Evolutionary conservation across 2,113 vertebrate genomes (phyloP), one percentile per base, ranked within the genome.

Genomic region (Morone chrysops): DNA sequence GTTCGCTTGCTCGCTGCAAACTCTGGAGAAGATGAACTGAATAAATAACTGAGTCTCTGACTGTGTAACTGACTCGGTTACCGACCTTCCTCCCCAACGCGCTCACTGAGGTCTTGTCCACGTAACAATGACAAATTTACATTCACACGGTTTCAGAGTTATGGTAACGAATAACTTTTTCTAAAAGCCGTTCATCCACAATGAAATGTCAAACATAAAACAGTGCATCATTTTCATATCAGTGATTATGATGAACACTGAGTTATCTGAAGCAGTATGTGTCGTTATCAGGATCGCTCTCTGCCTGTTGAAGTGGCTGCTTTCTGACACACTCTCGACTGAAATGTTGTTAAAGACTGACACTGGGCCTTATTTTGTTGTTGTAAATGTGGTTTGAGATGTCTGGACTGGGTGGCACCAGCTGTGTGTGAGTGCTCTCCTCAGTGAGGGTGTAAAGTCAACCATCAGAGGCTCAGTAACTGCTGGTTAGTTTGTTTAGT

Each of bases 1-100:
- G 14, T 84, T 78, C 2, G 12, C 31, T 70, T 9, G 0, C 56
- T 54, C 31, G 40, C 60, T 71, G 18, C 65, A 40, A 75, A 79
- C 9, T 22, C 67, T 1, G 17, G 47, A 60, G 63, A 63, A 65
- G 48, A 57, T 3, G 4, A 22, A 40, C 61, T 62, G 43, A 77
- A 63, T 67, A 22, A 71, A 68, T 38, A 50, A 51, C 17, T 54
- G 53, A 47, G 14, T 38, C 4, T 40, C 2, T 11, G 2, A 59
- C 20, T 53, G 36, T 3, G 18, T 61, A 6, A 65, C 73, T 56
- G 40, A 66, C 45, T 59, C 4, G 25, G 3, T 48, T 4, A 51
- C 72, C 31, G 51, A 71, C 70, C 17, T 20, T 11, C 38, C 2
- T 41, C 4, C 57, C 36, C 25, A 59, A 31, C 31, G 31, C 31